A percentile compares a stretch with the other conserved stretches of the same genome.
phyloP scores from a whole-genome alignment of 1,140 invertebrate species.

The Acyrthosiphon pisum region DNA sequence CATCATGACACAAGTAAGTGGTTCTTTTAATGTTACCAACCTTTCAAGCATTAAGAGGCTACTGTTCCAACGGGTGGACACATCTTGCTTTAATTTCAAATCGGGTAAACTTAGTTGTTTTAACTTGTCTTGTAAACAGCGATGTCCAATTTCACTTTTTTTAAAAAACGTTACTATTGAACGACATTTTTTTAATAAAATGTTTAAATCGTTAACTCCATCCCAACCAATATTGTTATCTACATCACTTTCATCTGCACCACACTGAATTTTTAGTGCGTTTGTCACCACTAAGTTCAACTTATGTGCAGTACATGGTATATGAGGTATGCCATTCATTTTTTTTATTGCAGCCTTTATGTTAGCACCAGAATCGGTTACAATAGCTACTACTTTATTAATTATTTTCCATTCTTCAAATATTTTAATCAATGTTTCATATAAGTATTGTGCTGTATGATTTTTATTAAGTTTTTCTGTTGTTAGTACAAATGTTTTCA shows the following conservation, averaged over 20 bases:
- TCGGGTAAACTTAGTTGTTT: slow-evolving; percentile 2
- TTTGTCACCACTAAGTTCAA: slow-evolving; percentile 14
- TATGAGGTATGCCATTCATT: not conserved
- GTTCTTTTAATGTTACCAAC: too few species aligned
- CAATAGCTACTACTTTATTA: too few species aligned
- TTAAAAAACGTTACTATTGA: not conserved
- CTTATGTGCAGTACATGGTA: slow-evolving; percentile 13
- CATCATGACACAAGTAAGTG: not conserved
- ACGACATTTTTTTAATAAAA: slow-evolving; percentile 11
- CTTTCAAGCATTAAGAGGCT: too few species aligned
- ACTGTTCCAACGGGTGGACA: too few species aligned
- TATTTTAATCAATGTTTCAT: too few species aligned
- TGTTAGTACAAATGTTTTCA: too few species aligned
- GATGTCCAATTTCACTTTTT: not conserved
- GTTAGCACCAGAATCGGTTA: too few species aligned
- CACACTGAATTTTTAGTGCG: slow-evolving; percentile 2
- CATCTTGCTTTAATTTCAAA: slow-evolving; percentile 1
- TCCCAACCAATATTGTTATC: slow-evolving; percentile 19
- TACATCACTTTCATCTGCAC: not conserved
- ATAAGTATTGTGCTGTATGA: too few species aligned
- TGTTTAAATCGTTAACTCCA: slow-evolving; percentile 7
- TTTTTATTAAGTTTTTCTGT: too few species aligned
- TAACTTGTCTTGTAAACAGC: slow-evolving; percentile 18
- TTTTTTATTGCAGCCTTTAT: too few species aligned
- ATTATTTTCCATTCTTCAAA: too few species aligned